A percentile compares a stretch with the other conserved stretches of the same genome.
Evolutionary conservation across 2,888 invertebrate species (phyloP).

Genomic region (Nephrotoma guestfalica): DNA sequence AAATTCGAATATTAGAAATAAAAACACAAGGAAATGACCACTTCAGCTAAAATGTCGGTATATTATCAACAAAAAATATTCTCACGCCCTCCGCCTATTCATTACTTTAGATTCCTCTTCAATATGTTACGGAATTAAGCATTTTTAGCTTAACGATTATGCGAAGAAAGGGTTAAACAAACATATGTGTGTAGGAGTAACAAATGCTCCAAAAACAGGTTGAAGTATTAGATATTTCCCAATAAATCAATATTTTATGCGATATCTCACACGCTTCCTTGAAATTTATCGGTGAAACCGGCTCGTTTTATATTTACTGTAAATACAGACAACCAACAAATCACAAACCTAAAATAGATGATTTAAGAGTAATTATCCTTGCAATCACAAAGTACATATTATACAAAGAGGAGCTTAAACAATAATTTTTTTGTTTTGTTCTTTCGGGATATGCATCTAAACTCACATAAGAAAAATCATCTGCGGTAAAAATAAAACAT

Average conservation of each 20-base stretch:
- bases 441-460: neutral
- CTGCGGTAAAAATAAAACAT: neutral
- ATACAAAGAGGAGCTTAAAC: neutral
- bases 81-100: neutral
- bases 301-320: neutral
- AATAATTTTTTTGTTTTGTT: neutral
- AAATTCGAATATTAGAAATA: no score
- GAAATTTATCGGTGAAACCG: neutral
- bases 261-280: neutral
- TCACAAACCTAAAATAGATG: neutral
- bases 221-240: neutral
- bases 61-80: neutral
- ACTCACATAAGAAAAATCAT: neutral
- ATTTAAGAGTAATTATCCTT: neutral
- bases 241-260: neutral
- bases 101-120: no score
- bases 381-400: neutral
- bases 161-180: neutral
- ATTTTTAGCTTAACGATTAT: neutral
- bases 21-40: neutral
- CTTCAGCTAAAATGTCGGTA: neutral
- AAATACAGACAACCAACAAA: neutral
- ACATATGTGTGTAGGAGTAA: neutral
- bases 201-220: neutral
- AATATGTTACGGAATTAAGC: neutral